Conservation (phyloP, 64 coral and sea anemone genomes). For the Pachyseris speciosa region DNA sequence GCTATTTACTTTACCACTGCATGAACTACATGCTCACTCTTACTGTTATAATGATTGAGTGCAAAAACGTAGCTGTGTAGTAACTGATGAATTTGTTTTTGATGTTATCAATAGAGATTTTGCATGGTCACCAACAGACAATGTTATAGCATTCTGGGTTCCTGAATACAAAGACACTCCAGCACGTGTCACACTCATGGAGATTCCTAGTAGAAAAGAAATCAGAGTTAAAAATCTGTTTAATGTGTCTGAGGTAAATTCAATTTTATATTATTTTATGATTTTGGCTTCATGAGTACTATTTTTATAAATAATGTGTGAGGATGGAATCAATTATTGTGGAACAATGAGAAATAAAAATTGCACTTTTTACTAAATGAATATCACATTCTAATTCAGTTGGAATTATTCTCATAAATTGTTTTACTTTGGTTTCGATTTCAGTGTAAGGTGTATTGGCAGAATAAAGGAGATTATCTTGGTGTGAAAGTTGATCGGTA, state of each 20-base stretch:
- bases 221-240: constrained; percentile 98
- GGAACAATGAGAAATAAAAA: too few relatives aligned
- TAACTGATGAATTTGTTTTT: too few relatives aligned
- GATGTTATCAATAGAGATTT: constrained; percentile 81
- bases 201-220: constrained; percentile 93
- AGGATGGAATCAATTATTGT: too few relatives aligned
- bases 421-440: not conserved
- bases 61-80: too few relatives aligned
- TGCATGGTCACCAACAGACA: constrained; percentile 91
- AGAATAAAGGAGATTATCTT: constrained; percentile 97
- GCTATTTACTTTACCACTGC: too few relatives aligned
- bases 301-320: too few relatives aligned
- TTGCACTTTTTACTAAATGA: too few relatives aligned
- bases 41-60: too few relatives aligned
- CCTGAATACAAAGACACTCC: constrained; percentile 95
- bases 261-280: too few relatives aligned
- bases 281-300: not conserved
- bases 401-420: too few relatives aligned
- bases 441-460: constrained; percentile 99
- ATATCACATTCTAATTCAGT: too few relatives aligned
- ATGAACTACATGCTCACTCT: too few relatives aligned
- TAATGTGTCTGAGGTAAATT: constrained; percentile 90
- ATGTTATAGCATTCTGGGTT: constrained; percentile 93
- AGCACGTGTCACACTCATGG: constrained; percentile 91
- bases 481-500: constrained; percentile 96